Evolutionary conservation across 2,797 vertebrate genomes (phyloP).

Genomic region (Bradypodion pumilum): DNA sequence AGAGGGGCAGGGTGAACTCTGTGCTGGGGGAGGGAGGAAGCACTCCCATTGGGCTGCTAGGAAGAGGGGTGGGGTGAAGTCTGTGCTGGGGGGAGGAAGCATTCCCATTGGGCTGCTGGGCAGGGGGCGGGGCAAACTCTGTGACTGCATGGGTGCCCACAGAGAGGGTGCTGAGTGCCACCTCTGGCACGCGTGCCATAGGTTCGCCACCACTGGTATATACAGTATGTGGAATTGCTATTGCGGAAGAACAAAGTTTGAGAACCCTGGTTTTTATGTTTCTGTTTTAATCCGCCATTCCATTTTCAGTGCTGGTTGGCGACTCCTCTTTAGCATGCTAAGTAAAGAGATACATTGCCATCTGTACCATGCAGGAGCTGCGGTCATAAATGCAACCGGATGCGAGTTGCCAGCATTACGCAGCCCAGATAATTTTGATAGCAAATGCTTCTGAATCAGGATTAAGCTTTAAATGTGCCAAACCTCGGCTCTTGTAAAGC

Average conservation of each 20-base stretch:
- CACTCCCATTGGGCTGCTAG: too few species aligned
- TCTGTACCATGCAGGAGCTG: neutral
- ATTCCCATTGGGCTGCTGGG: too few species aligned
- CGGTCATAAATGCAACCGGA: constrained; percentile 6
- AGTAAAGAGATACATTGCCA: constrained; percentile 1
- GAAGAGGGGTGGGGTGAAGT: too few species aligned
- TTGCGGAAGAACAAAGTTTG: neutral
- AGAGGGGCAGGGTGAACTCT: too few species aligned
- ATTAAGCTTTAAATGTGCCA: constrained; percentile 68
- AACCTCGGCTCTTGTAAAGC: constrained; percentile 61
- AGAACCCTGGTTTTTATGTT: neutral
- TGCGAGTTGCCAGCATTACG: constrained; percentile 54
- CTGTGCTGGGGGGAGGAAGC: too few species aligned
- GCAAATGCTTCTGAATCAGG: constrained; percentile 68
- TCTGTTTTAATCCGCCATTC: neutral
- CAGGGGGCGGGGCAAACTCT: too few species aligned
- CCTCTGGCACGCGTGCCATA: too few species aligned
- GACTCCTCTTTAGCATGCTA: neutral
- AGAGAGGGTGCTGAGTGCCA: too few species aligned
- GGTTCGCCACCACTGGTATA: too few species aligned
- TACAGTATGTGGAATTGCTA: neutral
- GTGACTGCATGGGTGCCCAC: too few species aligned
- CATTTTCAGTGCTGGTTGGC: neutral
- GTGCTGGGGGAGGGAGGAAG: too few species aligned
- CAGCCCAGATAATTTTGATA: constrained; percentile 63